These are phyloP conservation scores for Phaetusa simplex DNA, from an alignment of 2,113 vertebrate genomes.

Conservation along the genomic window DNA sequence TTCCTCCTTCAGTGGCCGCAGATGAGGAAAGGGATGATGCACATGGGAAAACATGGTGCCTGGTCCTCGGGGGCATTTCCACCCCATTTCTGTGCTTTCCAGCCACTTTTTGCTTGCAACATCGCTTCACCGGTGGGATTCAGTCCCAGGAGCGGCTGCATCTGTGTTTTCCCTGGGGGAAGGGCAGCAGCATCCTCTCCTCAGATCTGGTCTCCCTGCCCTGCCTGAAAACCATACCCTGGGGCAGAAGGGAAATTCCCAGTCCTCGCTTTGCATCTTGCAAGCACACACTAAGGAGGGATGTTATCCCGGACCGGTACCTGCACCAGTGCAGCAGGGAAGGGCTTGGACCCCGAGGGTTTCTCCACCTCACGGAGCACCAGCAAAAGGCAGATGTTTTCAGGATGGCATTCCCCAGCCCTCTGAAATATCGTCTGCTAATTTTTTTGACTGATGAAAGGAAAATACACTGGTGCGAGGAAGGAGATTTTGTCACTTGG, in stretches of 20 bases:
- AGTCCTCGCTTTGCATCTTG: neutral
- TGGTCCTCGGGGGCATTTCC: neutral
- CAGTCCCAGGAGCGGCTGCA: neutral
- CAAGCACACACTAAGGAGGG: neutral
- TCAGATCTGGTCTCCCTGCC: neutral
- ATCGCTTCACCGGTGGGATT: neutral
- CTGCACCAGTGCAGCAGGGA: neutral
- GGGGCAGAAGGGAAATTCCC: neutral
- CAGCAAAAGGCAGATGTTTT: slow-evolving; percentile 30
- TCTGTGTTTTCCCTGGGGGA: neutral
- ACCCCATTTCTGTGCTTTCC: neutral
- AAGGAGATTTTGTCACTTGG: neutral
- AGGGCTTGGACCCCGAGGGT: neutral
- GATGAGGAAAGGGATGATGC: neutral
- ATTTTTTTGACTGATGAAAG: slow-evolving; percentile 52
- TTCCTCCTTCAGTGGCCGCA: neutral
- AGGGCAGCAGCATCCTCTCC: neutral
- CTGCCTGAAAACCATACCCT: neutral
- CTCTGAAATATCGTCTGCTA: neutral
- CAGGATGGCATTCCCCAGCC: slow-evolving; percentile 2
- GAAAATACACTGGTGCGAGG: neutral
- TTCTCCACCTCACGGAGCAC: neutral
- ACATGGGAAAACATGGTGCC: neutral
- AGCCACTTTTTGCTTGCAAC: neutral
- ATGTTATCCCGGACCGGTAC: rapidly evolving